Evolutionary conservation across 2,113 vertebrate species (phyloP).

Genomic region (Ailurus styani): DNA sequence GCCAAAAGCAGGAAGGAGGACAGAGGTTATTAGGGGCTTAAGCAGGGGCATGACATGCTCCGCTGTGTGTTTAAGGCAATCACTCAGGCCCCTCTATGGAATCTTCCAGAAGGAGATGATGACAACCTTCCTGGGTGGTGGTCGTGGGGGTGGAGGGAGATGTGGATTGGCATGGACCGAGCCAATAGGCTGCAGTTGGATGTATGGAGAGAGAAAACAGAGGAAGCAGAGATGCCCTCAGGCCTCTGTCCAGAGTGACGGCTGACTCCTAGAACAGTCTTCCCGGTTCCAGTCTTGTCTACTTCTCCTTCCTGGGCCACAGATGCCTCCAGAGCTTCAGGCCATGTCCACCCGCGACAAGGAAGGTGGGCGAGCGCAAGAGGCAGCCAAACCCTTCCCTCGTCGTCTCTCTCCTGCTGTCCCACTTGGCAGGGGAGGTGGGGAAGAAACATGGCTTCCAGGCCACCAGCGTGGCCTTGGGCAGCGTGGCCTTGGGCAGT

Average conservation of each 20-base stretch:
- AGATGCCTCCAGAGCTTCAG: not conserved
- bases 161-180: rapidly evolving
- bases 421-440: rapidly evolving
- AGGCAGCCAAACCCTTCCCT: not conserved
- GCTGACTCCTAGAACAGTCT: not conserved
- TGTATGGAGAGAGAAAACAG: not conserved
- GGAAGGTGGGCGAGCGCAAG: not conserved
- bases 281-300: not conserved
- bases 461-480: not conserved
- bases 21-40: not conserved
- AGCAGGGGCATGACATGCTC: rapidly evolving
- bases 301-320: not conserved
- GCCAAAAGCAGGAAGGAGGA: not conserved
- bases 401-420: not conserved
- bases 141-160: not conserved
- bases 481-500: not conserved
- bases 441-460: not conserved
- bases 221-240: not conserved
- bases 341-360: not conserved
- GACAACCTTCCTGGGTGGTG: not conserved
- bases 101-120: not conserved
- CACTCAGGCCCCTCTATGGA: too few species aligned
- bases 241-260: not conserved
- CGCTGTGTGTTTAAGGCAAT: not conserved
- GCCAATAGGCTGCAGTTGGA: not conserved